Conservation (phyloP, 2,888 invertebrate species). For the Dynastes grantii region DNA sequence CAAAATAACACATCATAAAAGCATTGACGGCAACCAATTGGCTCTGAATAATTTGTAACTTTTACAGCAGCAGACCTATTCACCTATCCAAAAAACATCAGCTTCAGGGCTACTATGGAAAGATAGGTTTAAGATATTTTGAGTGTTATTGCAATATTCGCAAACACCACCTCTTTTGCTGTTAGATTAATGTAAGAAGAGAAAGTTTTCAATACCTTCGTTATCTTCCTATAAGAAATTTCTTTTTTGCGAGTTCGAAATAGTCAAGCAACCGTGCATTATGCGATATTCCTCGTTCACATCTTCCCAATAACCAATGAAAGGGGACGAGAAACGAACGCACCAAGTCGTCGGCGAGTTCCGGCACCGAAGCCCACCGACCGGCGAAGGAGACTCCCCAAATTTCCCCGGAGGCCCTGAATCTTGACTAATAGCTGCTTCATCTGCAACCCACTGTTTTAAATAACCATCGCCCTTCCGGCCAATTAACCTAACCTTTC, state of each 20-base stretch:
- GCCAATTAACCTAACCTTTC: slow-evolving; percentile 59
- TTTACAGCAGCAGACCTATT: no score
- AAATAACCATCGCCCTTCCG: slow-evolving; percentile 61
- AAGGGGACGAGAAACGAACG: slow-evolving; percentile 45
- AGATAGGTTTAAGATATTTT: no score
- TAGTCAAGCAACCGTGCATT: slow-evolving; percentile 22
- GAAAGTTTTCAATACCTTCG: no score
- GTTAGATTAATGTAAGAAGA: no score
- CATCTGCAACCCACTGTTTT: slow-evolving; percentile 60
- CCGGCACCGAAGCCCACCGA: neutral
- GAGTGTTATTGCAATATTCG: no score
- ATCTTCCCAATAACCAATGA: slow-evolving; percentile 56
- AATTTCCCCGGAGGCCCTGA: slow-evolving; percentile 59
- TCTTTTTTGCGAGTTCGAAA: slow-evolving; percentile 19
- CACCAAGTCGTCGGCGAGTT: neutral
- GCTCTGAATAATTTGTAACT: no score
- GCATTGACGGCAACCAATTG: no score
- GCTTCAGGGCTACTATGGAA: no score
- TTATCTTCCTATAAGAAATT: no score
- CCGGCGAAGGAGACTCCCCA: slow-evolving; percentile 55
- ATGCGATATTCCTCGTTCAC: slow-evolving; percentile 47
- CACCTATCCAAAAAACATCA: no score
- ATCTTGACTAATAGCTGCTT: slow-evolving; percentile 62
- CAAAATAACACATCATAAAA: no score
- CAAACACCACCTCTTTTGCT: no score